Base-by-base conservation (phyloP, 2,888 invertebrate species). In the Nomada ruficornis region DNA sequence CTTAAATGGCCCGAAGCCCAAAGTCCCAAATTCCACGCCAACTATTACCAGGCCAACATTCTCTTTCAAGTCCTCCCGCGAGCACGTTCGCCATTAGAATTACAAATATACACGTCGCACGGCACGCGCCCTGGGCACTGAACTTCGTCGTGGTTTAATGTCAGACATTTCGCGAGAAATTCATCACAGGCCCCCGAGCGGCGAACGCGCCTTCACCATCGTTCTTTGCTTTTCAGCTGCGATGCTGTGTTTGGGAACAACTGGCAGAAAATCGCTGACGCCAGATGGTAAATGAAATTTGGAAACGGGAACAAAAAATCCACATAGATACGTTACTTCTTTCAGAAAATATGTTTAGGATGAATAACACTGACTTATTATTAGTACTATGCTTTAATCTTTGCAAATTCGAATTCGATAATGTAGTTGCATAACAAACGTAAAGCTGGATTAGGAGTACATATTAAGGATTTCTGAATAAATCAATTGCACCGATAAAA, bases 71-170 rank as follows among this genome's bases (percentile, higher is more conserved):
- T 55, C 72, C 57, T 72, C 74, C 29, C 72, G 63, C 78, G 60
- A 78, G 75, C 75, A 76, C 60, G 77, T 73, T 86, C 86, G 87
- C 88, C 85, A 92, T 92, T 92, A 92, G 92, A 92, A 92, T 92
- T 91, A 92, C 92, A 92, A 92, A 92, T 92, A 91, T 85, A 87
- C 87, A 80, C 78, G 86, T 83, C 78, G 79, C 87, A 85, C 88
- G 83, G 92, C 92, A 92, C 92, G 91, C 89, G 92, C 91, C 92
- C 86, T 89, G 89, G 92, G 92, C 92, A 83, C 88, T 89, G 88
- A 89, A 88, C 90, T 87, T 83, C 83, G 85, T 83, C 91, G 90
- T 89, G 90, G 89, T 91, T 78, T 90, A 91, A 91, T 91, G 89
- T 84, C 89, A 89, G 89, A 87, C 87, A 90, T 91, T 91, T 91